phyloP scores from a whole-genome alignment of 2,888 invertebrate genomes.

The Dysmachus trigonus region DNA sequence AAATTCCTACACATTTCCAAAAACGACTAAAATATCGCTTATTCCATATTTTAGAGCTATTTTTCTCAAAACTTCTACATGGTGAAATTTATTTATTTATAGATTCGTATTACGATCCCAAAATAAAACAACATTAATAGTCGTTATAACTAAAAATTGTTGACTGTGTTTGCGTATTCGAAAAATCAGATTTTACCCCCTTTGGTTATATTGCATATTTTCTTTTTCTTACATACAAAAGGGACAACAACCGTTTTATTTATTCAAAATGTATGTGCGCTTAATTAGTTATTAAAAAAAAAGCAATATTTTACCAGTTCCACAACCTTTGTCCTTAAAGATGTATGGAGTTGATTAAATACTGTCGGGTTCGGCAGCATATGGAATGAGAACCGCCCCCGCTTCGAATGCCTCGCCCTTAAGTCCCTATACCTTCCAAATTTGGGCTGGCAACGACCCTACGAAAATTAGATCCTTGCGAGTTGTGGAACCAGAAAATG shows the following conservation, averaged over 20 bases:
- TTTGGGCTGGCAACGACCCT: not conserved
- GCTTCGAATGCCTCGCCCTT: not conserved
- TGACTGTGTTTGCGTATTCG: too few species aligned
- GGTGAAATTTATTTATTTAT: too few species aligned
- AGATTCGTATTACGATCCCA: too few species aligned
- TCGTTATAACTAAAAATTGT: too few species aligned
- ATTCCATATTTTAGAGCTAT: too few species aligned
- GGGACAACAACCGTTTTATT: too few species aligned
- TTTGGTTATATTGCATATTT: too few species aligned
- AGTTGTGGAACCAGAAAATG: not conserved
- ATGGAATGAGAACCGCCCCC: not conserved
- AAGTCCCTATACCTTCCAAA: not conserved
- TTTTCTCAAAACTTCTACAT: too few species aligned
- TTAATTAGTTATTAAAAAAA: not conserved
- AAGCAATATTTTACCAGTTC: not conserved
- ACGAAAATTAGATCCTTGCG: not conserved
- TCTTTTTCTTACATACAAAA: not conserved
- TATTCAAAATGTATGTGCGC: not conserved
- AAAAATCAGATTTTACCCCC: too few species aligned
- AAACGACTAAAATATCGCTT: too few species aligned
- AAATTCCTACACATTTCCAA: too few species aligned
- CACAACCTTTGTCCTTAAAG: not conserved
- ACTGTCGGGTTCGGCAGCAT: not conserved
- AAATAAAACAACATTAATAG: too few species aligned
- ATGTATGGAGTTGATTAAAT: not conserved